These are phyloP conservation scores for Eueremaeus valkanovi DNA, from an alignment of 2,888 invertebrate species.

Conservation along the genomic window DNA sequence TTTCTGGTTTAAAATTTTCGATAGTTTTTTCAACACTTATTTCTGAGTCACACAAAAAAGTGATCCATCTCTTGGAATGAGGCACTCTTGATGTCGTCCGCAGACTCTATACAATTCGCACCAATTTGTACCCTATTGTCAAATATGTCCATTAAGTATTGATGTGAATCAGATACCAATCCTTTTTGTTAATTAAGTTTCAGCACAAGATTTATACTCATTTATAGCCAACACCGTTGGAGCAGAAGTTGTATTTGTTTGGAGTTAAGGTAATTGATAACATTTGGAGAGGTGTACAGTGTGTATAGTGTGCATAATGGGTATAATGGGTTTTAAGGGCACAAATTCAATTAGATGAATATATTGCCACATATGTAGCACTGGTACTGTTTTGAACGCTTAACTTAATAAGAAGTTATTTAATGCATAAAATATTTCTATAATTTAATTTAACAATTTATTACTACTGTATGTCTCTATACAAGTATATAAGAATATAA, in stretches of 20 bases:
- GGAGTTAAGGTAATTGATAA: neutral
- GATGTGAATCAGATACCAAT: no score
- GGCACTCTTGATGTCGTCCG: no score
- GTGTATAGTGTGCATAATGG: no score
- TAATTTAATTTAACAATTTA: constrained; percentile 31
- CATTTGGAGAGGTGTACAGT: no score
- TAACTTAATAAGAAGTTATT: constrained; percentile 29
- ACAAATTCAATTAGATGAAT: constrained; percentile 16
- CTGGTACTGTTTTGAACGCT: neutral
- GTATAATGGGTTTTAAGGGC: constrained; percentile 9
- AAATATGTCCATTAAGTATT: no score
- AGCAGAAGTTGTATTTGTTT: neutral
- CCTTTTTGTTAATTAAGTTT: neutral
- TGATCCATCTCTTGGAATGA: neutral
- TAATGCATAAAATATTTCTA: constrained; percentile 27
- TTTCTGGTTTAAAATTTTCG: neutral
- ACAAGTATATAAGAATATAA: no score
- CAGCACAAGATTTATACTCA: neutral
- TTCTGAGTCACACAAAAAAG: neutral
- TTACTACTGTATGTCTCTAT: neutral
- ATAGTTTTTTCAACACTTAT: neutral
- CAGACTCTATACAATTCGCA: no score
- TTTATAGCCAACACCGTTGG: neutral
- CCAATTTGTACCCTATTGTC: no score
- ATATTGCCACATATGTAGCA: neutral